A percentile compares a stretch with the other conserved stretches of the same genome.
phyloP scores from a whole-genome alignment of 2,797 vertebrate genomes.

The Aotus griseimembra region DNA sequence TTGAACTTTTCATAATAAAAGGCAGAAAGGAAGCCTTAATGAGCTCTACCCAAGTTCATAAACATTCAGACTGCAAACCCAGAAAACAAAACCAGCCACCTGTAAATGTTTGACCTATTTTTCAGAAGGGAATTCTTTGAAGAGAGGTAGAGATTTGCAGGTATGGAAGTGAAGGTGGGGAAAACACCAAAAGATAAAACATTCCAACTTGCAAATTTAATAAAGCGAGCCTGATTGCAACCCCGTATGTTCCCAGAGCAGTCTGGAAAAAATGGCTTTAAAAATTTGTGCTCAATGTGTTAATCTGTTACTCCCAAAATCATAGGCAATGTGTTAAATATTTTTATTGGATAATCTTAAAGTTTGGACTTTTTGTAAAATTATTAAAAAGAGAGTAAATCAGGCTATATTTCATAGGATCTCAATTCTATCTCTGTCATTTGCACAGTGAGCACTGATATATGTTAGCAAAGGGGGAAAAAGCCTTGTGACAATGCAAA shows the following conservation, averaged over 20 bases:
- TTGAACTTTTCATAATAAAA: slow-evolving; percentile 74
- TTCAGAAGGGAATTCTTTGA: slow-evolving; percentile 71
- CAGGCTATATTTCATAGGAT: neutral
- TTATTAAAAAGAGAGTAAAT: neutral
- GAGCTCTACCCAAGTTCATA: slow-evolving; percentile 78
- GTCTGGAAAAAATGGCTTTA: slow-evolving; percentile 9
- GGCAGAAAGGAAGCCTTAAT: slow-evolving; percentile 79
- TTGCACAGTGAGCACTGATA: neutral
- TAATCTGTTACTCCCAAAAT: neutral
- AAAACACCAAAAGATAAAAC: slow-evolving; percentile 54
- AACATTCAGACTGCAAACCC: slow-evolving; percentile 72
- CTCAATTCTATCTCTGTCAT: neutral
- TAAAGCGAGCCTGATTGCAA: neutral
- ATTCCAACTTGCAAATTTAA: slow-evolving; percentile 37
- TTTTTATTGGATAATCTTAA: neutral
- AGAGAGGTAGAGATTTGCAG: slow-evolving; percentile 49
- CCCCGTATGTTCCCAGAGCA: neutral
- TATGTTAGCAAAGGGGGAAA: neutral
- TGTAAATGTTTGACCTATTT: slow-evolving; percentile 79
- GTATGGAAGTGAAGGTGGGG: slow-evolving; percentile 18
- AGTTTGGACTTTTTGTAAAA: neutral
- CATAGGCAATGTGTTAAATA: neutral
- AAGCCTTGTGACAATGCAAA: neutral
- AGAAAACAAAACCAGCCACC: slow-evolving; percentile 80
- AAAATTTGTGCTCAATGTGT: neutral